Evolutionary conservation across 2,888 invertebrate genomes (phyloP), one percentile per base, ranked within the genome.

Genomic region (Dryadula phaetusa): DNA sequence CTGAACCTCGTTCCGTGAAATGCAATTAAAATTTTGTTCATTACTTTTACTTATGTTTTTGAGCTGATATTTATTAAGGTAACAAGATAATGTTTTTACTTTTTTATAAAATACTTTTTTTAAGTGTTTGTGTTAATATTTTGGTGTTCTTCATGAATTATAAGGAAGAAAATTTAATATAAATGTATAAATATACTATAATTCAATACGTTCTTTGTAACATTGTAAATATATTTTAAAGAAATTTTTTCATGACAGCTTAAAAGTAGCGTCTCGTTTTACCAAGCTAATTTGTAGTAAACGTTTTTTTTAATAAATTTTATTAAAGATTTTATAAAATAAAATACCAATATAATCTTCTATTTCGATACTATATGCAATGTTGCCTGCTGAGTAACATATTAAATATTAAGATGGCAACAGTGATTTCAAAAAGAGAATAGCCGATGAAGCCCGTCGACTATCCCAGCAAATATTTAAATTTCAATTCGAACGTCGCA

Each of bases 401-500:
- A 89, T 88, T 82, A 89, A 88, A 88, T 87, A 87, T 86, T 84
- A 84, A 87, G 87, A 88, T 88, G 84, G 85, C 83, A 90, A 87
- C 86, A 85, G 79, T 80, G 82, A 86, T 85, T 83, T 82, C 80
- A 83, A 84, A 85, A 88, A 86, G 82, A 83, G 86, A 90, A 90
- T 85, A 83, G 82, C 78, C 84, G 85, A 88, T 87, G 88, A 83
- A 86, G 83, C 83, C 84, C 86, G 84, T 68, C 85, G 86, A 85
- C 86, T 86, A 87, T 84, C 81, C 82, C 81, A 87, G 90, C 88
- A 92, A 90, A 92, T 92, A 92, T 92, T 92, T 92, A 92, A 92
- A 92, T 92, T 92, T 92, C 90, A 90, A 90, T 90, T 87, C 90
- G 90, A 90, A 88, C 86, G 87, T 88, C 89, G 91, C 91, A 92